Conservation (phyloP, 2,797 vertebrate genomes). For the Sarcoramphus papa region DNA sequence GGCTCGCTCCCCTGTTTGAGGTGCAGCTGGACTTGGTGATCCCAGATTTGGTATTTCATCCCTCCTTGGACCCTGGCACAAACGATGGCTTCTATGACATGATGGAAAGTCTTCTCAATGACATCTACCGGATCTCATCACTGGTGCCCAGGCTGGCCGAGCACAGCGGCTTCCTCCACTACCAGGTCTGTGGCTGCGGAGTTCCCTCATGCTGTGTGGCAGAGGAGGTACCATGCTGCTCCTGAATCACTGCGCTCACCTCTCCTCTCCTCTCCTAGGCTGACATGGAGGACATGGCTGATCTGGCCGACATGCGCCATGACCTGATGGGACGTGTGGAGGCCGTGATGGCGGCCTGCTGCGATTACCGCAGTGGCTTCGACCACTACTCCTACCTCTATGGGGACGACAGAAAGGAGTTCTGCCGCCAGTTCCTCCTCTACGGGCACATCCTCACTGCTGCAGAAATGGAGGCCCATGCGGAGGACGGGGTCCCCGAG, state of each 20-base stretch:
- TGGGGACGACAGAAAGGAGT: constrained; percentile 82
- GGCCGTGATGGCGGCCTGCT: constrained; percentile 62
- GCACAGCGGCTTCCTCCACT: constrained; percentile 75
- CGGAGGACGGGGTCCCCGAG: constrained; percentile 71
- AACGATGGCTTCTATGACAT: constrained; percentile 80
- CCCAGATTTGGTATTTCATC: constrained; percentile 85
- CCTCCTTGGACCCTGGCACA: constrained; percentile 80
- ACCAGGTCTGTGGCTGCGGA: constrained; percentile 78
- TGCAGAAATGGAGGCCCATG: constrained; percentile 74
- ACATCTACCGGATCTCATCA: constrained; percentile 82
- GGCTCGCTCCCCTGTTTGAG: constrained; percentile 83
- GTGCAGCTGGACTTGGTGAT: constrained; percentile 81
- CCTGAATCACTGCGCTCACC: background rate
- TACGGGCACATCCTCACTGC: constrained; percentile 74
- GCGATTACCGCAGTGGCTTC: constrained; percentile 73
- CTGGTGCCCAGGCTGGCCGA: constrained; percentile 82
- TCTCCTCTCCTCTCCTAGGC: constrained; percentile 64
- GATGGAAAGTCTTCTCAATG: constrained; percentile 80
- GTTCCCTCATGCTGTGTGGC: background rate
- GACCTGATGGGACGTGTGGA: constrained; percentile 77
- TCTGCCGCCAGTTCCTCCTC: constrained; percentile 84
- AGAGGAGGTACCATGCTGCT: background rate
- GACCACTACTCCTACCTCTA: constrained; percentile 84
- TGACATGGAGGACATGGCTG: constrained; percentile 84
- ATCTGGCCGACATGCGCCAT: constrained; percentile 73